Percentiles rank a stretch among this genome's conserved stretches.
These are phyloP conservation scores for Cnemophilus loriae DNA, from an alignment of 2,113 vertebrate genomes.

Conservation along the genomic window DNA sequence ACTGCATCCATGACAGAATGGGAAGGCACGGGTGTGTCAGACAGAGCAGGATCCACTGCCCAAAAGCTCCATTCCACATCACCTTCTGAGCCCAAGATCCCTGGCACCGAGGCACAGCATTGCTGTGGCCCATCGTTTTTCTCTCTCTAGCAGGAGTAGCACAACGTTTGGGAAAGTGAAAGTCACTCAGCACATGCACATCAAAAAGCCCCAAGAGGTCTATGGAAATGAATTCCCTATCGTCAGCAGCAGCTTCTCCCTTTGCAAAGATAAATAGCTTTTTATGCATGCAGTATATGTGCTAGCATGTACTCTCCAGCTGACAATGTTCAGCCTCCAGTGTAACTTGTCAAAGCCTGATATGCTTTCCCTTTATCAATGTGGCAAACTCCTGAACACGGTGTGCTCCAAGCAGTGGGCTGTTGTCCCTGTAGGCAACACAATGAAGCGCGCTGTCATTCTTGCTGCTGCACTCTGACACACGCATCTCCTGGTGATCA, in stretches of 20 bases:
- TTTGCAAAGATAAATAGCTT: background rate
- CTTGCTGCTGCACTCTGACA: background rate
- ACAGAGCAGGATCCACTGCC: background rate
- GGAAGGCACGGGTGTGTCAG: background rate
- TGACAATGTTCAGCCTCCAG: slow-evolving; percentile 16
- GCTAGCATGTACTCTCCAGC: background rate
- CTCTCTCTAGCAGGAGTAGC: background rate
- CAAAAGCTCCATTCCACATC: background rate
- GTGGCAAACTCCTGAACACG: slow-evolving; percentile 21
- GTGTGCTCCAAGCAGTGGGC: background rate
- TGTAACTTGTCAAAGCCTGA: slow-evolving; percentile 34
- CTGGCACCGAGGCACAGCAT: background rate
- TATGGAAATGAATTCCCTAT: background rate
- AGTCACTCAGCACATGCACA: background rate
- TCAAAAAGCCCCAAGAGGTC: background rate
- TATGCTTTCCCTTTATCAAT: slow-evolving; percentile 32
- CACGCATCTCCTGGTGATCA: background rate
- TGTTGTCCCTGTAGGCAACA: slow-evolving; percentile 28
- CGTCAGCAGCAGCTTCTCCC: background rate
- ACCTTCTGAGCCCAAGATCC: background rate
- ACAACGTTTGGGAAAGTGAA: background rate
- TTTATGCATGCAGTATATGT: background rate
- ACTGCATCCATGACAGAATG: background rate
- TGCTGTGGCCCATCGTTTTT: background rate
- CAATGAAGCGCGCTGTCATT: background rate